A percentile compares a stretch with the other conserved stretches of the same genome.
Evolutionary conservation across 1,140 invertebrate species (phyloP).

Genomic region (Zaprionus nigranus): DNA sequence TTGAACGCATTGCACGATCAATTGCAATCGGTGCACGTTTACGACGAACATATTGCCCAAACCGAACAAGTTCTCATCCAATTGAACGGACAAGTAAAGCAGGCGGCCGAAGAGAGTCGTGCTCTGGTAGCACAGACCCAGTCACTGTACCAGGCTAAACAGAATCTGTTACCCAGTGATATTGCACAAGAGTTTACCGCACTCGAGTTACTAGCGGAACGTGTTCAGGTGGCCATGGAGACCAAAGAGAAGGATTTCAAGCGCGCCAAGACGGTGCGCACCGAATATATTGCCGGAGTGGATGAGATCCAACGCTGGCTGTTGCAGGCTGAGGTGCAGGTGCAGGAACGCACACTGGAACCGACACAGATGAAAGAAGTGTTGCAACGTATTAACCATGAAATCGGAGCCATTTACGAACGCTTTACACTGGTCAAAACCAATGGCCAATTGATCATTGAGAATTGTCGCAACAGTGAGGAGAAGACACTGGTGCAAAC

Average conservation of each 20-base stretch:
- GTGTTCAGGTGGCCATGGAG: slow-evolving; percentile 91
- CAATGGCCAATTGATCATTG: slow-evolving; percentile 91
- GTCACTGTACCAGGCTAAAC: slow-evolving; percentile 88
- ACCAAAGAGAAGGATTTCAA: slow-evolving; percentile 94
- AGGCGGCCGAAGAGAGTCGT: slow-evolving; percentile 86
- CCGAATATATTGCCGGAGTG: slow-evolving; percentile 91
- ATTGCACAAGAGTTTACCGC: slow-evolving; percentile 90
- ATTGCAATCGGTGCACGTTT: slow-evolving; percentile 89
- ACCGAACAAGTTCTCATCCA: slow-evolving; percentile 86
- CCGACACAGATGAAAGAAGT: slow-evolving; percentile 91
- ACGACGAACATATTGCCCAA: slow-evolving; percentile 88
- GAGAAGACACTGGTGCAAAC: slow-evolving; percentile 91
- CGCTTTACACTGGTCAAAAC: slow-evolving; percentile 91
- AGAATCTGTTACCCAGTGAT: slow-evolving; percentile 90
- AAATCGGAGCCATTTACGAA: slow-evolving; percentile 90
- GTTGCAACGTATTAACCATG: slow-evolving; percentile 90
- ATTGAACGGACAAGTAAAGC: slow-evolving; percentile 85
- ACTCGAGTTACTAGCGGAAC: slow-evolving; percentile 92
- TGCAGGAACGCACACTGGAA: slow-evolving; percentile 92
- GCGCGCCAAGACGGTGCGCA: slow-evolving; percentile 91
- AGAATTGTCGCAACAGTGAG: slow-evolving; percentile 90
- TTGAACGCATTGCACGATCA: slow-evolving; percentile 88
- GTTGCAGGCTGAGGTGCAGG: slow-evolving; percentile 91
- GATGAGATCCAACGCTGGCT: slow-evolving; percentile 94
- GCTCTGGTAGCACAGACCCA: slow-evolving; percentile 88